phyloP scores from a whole-genome alignment of 2,113 vertebrate genomes.

The Thymallus thymallus region DNA sequence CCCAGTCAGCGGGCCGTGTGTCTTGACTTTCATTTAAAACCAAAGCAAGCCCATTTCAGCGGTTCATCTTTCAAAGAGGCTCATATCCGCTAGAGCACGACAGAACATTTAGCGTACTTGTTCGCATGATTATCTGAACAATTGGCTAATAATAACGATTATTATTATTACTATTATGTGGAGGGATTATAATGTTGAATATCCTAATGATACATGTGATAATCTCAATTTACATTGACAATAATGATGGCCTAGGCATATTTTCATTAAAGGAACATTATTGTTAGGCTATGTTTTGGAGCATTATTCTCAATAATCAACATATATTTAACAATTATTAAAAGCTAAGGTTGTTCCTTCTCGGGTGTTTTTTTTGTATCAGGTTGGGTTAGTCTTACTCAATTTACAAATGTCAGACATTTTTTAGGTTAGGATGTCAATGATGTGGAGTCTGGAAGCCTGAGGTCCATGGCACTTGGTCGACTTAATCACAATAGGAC shows the following conservation, averaged over 20 bases:
- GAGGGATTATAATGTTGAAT: too few species aligned
- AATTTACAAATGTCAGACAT: background rate
- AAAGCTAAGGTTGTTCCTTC: background rate
- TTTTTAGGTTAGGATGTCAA: background rate
- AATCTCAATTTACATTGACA: too few species aligned
- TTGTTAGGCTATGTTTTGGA: too few species aligned
- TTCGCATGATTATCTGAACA: too few species aligned
- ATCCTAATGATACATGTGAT: too few species aligned
- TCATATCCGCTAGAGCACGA: too few species aligned
- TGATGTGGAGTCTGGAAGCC: background rate
- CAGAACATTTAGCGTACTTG: background rate
- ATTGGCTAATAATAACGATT: too few species aligned
- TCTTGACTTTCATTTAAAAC: background rate
- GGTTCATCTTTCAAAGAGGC: background rate
- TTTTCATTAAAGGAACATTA: too few species aligned
- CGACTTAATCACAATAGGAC: slow-evolving; percentile 19
- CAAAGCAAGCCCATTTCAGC: background rate
- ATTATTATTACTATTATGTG: too few species aligned
- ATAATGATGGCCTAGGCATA: too few species aligned
- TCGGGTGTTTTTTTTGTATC: background rate
- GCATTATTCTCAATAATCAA: background rate
- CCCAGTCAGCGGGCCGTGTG: background rate
- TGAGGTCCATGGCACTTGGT: slow-evolving; percentile 4
- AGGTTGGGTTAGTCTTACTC: background rate
- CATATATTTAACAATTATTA: background rate